These are phyloP conservation scores for Notamacropus eugenii DNA, from an alignment of 2,797 vertebrate genomes.

Conservation along the genomic window DNA sequence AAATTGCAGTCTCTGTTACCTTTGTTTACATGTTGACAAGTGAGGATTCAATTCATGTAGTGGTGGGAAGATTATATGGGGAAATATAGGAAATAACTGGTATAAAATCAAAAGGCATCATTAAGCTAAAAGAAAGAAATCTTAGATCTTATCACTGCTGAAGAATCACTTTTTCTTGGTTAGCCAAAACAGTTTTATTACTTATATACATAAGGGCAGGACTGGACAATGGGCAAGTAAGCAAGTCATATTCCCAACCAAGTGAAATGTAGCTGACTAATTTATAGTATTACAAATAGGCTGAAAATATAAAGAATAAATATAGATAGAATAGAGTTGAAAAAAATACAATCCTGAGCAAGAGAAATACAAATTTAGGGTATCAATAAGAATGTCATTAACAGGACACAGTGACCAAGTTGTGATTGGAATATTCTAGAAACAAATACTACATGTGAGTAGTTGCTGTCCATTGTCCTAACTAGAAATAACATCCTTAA, in stretches of 20 bases:
- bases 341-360: neutral
- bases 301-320: neutral
- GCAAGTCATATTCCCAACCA: neutral
- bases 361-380: neutral
- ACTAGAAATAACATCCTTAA: neutral
- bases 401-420: neutral
- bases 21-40: neutral
- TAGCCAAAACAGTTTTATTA: neutral
- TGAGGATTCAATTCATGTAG: neutral
- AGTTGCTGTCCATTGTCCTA: neutral
- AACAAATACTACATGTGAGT: neutral
- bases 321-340: neutral
- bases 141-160: neutral
- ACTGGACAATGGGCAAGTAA: neutral
- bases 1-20: neutral
- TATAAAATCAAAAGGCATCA: neutral
- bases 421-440: neutral
- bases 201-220: neutral
- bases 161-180: neutral
- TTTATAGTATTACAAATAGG: neutral
- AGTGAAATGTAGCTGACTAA: neutral
- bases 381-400: neutral
- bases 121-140: neutral
- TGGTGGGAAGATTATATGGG: neutral
- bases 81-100: neutral